Base-by-base conservation (phyloP, 2,888 invertebrate genomes). In the Diloba caeruleocephala region DNA sequence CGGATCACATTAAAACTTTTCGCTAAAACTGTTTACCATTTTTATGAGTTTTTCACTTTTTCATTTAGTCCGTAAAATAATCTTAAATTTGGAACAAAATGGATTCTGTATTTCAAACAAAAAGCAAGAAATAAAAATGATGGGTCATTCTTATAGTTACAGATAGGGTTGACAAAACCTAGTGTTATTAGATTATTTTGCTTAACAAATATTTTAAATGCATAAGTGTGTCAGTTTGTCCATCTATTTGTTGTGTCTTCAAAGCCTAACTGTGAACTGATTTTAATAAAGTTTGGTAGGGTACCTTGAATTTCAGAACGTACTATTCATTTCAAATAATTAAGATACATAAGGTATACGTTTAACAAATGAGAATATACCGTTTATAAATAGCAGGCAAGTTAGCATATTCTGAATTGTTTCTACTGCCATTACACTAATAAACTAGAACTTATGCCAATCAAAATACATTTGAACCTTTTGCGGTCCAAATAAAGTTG, bases 371-470 rank as follows among this genome's bases (percentile, higher is more conserved):
- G 3, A 12, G 5, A n/a, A n/a, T 7, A 26, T 6, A 25, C 14
- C 23, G 10, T 14, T 17, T 38, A 32, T 45, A 39, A 14, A 57
- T 39, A 48, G 34, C 28, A 15, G 6, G 1, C 21, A 21, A 55
- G 14, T 51, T 55, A 31, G 29, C 45, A 37, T 41, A 48, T 25
- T 6, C 45, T 60, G 45, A 48, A 59, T 49, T 51, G 51, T 56
- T 61, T 55, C 9, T 3, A 36, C 50, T 33, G 41, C 37, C 37
- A 56, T 29, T 26, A 51, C 33, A 45, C 31, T 55, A 41, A 56
- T 44, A 55, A 32, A 37, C 51, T 7, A 17, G 41, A 48, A 52
- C 28, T 26, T 7, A n/a, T 2, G 4, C 0, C 3, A 12, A 0
- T 17, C 1, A 29, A 32, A 39, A 25, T 2, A 2, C 28, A 52